A percentile compares a stretch with the other conserved stretches of the same genome.
phyloP scores from a whole-genome alignment of 2,888 invertebrate species.

The Hydriomena furcata region DNA sequence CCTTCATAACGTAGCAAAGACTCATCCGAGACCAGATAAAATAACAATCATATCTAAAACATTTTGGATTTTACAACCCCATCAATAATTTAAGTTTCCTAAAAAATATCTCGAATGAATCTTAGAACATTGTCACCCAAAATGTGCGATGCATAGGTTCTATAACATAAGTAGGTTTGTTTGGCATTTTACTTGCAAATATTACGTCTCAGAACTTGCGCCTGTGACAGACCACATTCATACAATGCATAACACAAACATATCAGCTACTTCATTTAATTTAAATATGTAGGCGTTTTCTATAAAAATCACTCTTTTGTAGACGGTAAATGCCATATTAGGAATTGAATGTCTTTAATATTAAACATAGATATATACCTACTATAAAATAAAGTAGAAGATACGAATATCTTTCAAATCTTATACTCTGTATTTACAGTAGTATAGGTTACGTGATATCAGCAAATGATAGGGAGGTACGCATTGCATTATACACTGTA shows the following conservation, averaged over 20 bases:
- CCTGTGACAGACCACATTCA: slow-evolving; percentile 33
- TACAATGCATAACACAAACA: slow-evolving; percentile 66
- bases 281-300: slow-evolving; percentile 70
- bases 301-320: slow-evolving; percentile 71
- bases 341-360: slow-evolving; percentile 70
- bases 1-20: slow-evolving; percentile 26
- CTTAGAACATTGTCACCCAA: slow-evolving; percentile 55
- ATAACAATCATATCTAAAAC: slow-evolving; percentile 18
- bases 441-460: slow-evolving; percentile 49
- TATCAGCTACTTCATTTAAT: slow-evolving; percentile 68
- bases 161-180: slow-evolving; percentile 54
- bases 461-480: slow-evolving; percentile 64
- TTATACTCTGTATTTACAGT: slow-evolving; percentile 46
- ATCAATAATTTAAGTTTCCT: slow-evolving; percentile 24
- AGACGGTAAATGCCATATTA: slow-evolving; percentile 82
- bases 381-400: slow-evolving; percentile 44
- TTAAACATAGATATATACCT: slow-evolving; percentile 47
- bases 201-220: slow-evolving; percentile 28
- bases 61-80: slow-evolving; percentile 22
- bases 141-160: slow-evolving; percentile 55
- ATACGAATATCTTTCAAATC: slow-evolving; percentile 14
- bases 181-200: slow-evolving; percentile 62
- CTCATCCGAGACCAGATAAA: slow-evolving; percentile 44
- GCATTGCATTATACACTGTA: slow-evolving; percentile 45
- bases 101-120: slow-evolving; percentile 50